Evolutionary conservation across 2,113 vertebrate genomes (phyloP).

Genomic region (Tauraco erythrolophus): DNA sequence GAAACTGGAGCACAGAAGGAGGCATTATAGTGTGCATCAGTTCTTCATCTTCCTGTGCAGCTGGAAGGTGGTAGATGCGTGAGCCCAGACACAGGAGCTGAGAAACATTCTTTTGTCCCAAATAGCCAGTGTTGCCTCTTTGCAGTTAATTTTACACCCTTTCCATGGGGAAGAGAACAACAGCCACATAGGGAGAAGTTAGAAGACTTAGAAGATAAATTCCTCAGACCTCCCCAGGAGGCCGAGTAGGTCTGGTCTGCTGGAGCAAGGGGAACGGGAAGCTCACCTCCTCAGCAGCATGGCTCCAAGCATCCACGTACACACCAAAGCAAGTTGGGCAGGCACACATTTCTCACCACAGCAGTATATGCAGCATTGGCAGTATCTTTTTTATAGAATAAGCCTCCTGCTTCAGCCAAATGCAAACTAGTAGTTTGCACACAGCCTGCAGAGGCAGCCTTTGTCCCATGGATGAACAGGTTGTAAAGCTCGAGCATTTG

Average conservation of each 20-base stretch:
- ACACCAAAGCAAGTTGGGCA: background rate
- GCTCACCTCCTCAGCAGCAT: background rate
- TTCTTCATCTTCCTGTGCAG: background rate
- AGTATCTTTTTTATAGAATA: background rate
- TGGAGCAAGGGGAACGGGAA: background rate
- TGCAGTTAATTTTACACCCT: background rate
- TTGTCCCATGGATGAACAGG: background rate
- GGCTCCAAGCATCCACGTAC: background rate
- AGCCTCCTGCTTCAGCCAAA: background rate
- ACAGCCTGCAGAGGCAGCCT: background rate
- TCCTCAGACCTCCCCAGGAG: background rate
- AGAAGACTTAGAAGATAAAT: background rate
- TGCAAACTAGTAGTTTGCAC: background rate
- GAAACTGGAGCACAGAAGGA: background rate
- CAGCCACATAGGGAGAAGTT: background rate
- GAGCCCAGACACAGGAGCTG: background rate
- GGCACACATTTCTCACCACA: background rate
- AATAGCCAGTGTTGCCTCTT: background rate
- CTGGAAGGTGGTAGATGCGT: background rate
- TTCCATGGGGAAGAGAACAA: background rate
- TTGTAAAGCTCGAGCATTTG: slow-evolving; percentile 16
- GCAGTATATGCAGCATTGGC: background rate
- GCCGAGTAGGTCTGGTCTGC: background rate
- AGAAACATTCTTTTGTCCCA: background rate
- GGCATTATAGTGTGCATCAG: background rate